Percentiles rank a stretch among this genome's conserved stretches.
phyloP scores from a whole-genome alignment of 1,140 invertebrate genomes.

The Kradibia gibbosae region DNA sequence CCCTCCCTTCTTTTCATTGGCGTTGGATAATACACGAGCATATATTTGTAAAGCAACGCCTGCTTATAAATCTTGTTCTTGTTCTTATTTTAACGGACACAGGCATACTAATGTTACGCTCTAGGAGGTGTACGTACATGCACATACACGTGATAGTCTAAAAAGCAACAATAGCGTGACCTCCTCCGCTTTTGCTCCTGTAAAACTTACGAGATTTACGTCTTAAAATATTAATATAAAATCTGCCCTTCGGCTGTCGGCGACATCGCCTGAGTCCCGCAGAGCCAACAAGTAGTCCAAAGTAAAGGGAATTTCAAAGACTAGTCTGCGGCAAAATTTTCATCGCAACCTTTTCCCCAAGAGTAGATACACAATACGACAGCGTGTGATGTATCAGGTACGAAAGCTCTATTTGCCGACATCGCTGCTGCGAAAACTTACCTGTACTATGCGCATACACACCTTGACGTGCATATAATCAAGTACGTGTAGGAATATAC shows the following conservation, averaged over 20 bases:
- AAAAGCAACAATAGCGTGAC: neutral
- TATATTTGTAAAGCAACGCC: neutral
- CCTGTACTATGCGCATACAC: neutral
- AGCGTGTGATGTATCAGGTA: conserved; percentile 28
- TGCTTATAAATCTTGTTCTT: neutral
- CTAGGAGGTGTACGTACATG: conserved; percentile 15
- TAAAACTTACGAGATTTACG: conserved; percentile 17
- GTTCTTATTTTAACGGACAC: neutral
- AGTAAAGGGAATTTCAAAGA: neutral
- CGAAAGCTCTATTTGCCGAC: neutral
- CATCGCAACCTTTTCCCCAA: conserved; percentile 19
- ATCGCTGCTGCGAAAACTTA: conserved; percentile 30
- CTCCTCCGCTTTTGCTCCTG: neutral
- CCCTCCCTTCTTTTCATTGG: no score
- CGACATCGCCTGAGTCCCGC: neutral
- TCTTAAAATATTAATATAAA: conserved; percentile 25
- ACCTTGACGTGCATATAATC: neutral
- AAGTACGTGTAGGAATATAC: neutral
- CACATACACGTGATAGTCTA: no score
- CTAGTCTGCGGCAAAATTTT: neutral
- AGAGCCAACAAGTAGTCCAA: neutral
- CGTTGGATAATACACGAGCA: neutral
- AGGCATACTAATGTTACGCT: conserved; percentile 14
- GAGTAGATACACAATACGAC: neutral
- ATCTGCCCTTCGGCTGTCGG: neutral